A percentile compares a stretch with the other conserved stretches of the same genome.
phyloP scores from a whole-genome alignment of 2,888 invertebrate species.

The Tineola bisselliella region DNA sequence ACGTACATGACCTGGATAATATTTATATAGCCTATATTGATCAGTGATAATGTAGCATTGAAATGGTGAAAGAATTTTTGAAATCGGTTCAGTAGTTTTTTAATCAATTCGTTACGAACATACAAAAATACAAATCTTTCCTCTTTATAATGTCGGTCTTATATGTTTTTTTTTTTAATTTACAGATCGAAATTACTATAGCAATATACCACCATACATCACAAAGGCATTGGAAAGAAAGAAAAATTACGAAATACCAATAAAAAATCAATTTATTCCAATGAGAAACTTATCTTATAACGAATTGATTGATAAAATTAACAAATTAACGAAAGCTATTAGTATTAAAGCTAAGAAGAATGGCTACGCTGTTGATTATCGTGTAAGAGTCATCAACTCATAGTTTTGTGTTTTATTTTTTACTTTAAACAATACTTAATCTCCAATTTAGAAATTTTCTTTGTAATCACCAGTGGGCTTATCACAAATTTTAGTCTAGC shows the following conservation, averaged over 20 bases:
- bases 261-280: background rate
- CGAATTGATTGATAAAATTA: background rate
- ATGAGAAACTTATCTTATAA: background rate
- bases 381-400: background rate
- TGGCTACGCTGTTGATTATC: constrained; percentile 1
- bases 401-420: background rate
- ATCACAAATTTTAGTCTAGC: too few species aligned
- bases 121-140: too few species aligned
- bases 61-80: too few species aligned
- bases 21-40: too few species aligned
- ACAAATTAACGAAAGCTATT: background rate
- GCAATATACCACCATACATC: background rate
- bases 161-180: background rate
- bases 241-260: background rate
- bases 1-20: too few species aligned
- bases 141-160: too few species aligned
- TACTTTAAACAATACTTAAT: too few species aligned
- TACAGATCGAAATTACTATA: background rate
- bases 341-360: background rate
- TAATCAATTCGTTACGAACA: too few species aligned
- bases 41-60: too few species aligned
- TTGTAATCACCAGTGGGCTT: too few species aligned
- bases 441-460: too few species aligned
- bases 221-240: background rate
- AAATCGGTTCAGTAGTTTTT: too few species aligned